Conservation (phyloP, 2,113 vertebrate species). For the Amazona guildingii region DNA sequence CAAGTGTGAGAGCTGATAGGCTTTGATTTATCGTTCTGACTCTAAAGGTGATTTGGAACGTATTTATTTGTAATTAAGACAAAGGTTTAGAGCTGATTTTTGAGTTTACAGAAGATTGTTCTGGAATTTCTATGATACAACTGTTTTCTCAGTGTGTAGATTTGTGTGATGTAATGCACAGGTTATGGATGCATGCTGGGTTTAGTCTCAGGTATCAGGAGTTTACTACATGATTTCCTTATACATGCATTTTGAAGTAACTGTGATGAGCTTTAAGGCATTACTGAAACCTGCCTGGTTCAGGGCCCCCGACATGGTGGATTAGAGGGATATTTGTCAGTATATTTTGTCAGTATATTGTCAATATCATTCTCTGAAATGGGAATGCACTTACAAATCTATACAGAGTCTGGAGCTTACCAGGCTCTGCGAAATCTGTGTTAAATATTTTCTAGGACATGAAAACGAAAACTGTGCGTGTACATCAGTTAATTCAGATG, state of each 20-base stretch:
- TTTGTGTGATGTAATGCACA: neutral
- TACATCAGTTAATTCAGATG: neutral
- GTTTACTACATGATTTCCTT: constrained; percentile 13
- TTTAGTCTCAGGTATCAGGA: neutral
- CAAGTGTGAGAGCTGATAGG: neutral
- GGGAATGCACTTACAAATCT: neutral
- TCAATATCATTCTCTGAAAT: neutral
- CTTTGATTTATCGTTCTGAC: neutral
- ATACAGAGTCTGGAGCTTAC: neutral
- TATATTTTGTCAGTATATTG: neutral
- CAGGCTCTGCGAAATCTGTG: neutral
- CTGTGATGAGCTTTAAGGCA: neutral
- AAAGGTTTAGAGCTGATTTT: neutral
- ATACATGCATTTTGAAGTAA: neutral
- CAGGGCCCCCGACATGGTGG: neutral
- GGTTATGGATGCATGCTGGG: neutral
- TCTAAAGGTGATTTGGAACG: neutral
- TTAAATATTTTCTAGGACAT: neutral
- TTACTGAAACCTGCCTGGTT: neutral
- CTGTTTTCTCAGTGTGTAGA: neutral
- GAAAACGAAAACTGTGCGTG: neutral
- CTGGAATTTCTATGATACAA: neutral
- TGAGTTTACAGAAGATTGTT: neutral
- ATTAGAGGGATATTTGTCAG: neutral
- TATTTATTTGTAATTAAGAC: neutral